A percentile compares a stretch with the other conserved stretches of the same genome.
phyloP scores from a whole-genome alignment of 2,113 vertebrate species.

The Tiliqua scincoides region DNA sequence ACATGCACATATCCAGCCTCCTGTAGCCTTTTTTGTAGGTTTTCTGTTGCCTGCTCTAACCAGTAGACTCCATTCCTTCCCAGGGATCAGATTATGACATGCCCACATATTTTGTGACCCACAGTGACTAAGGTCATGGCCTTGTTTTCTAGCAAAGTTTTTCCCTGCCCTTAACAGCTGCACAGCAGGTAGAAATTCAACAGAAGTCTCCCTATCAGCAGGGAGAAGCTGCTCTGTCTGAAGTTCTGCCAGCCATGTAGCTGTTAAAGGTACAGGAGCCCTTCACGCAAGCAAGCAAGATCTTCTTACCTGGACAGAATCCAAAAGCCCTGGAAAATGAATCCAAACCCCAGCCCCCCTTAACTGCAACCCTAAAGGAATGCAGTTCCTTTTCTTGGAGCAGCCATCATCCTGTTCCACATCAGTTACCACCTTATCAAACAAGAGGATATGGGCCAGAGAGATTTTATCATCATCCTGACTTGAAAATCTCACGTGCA shows the following conservation, averaged over 20 bases:
- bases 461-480: constrained; percentile 7
- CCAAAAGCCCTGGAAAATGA: neutral
- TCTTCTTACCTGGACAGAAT: neutral
- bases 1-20: neutral
- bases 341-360: neutral
- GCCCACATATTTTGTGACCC: neutral
- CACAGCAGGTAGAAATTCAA: neutral
- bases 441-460: neutral
- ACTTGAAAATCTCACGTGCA: neutral
- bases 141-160: neutral
- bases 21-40: neutral
- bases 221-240: neutral
- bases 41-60: neutral
- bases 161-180: neutral
- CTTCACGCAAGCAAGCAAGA: neutral
- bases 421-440: constrained; percentile 12
- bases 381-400: neutral
- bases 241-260: neutral
- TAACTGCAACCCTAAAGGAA: neutral
- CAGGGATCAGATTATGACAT: neutral
- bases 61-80: neutral
- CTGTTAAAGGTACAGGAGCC: neutral
- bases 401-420: neutral
- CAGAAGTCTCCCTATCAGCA: neutral
- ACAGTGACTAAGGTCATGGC: neutral